These are phyloP conservation scores for Zoroaster sp. DNA, from an alignment of 53 echinoderm and acorn worm species.

Conservation along the genomic window DNA sequence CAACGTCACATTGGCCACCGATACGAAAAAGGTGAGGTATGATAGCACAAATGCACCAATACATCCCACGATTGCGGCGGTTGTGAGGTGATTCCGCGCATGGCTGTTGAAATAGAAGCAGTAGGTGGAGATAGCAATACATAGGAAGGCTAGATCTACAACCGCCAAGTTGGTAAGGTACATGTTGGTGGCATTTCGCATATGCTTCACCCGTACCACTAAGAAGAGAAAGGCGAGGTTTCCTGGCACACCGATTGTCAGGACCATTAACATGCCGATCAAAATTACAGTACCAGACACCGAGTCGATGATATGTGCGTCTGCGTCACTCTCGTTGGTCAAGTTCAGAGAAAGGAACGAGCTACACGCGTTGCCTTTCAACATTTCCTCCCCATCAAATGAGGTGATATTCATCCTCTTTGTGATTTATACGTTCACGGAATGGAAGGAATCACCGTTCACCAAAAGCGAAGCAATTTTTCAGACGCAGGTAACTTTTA, in stretches of 20 bases:
- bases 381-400: too few species aligned
- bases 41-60: conserved; percentile 42
- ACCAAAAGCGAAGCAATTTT: too few species aligned
- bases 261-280: conserved; percentile 48
- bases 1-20: conserved; percentile 55
- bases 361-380: too few species aligned
- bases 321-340: neutral
- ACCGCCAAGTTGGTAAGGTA: conserved; percentile 67
- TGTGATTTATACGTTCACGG: too few species aligned
- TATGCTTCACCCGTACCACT: conserved; percentile 60
- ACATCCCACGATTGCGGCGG: conserved; percentile 43
- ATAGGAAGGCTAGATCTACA: conserved; percentile 55
- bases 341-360: neutral
- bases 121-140: conserved; percentile 58
- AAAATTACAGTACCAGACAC: neutral
- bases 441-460: too few species aligned
- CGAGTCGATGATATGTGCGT: neutral
- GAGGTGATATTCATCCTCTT: too few species aligned
- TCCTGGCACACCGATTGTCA: conserved; percentile 58
- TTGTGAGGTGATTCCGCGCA: conserved; percentile 27
- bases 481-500: too few species aligned
- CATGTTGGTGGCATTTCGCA: conserved; percentile 72
- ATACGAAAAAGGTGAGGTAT: conserved; percentile 60
- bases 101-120: conserved; percentile 49
- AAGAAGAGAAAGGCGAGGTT: conserved; percentile 70